Evolutionary conservation across 2,113 vertebrate genomes (phyloP), one percentile per base, ranked within the genome.

Genomic region (Paradisaea rubra): DNA sequence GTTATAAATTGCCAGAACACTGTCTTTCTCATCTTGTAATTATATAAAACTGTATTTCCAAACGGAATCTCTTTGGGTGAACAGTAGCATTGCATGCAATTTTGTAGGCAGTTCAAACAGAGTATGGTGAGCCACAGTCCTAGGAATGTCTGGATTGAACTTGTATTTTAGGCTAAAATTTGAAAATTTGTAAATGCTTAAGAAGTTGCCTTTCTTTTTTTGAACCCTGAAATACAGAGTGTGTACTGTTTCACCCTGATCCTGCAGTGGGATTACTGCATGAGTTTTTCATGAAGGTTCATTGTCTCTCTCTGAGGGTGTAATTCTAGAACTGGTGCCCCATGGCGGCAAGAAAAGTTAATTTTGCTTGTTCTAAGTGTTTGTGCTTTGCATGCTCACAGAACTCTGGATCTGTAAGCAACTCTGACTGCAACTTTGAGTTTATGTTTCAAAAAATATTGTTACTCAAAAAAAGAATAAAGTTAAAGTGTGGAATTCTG

Each of bases 271-370:
- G 27, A 56, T 83, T 27, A 11, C 47, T 50, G 27, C 6, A 9
- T 50, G 47, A 33, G 10, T 9, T 76, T 87, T 88, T 61, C 49
- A 11, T 59, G 27, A 35, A 59, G 16, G 6, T 33, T 88, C 33
- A 1, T 61, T 5, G 19, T n/a, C 5, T 53, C 5, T 47, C 3
- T 56, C 10, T 44, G 30, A 13, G 10, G 5, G 1, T 54, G 20
- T 35, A 30, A 13, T 56, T 71, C 10, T 56, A 23, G 25, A 47
- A 20, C 33, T 78, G 23, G 25, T 25, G 14, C 12, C 25, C 14
- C 13, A 4, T 13, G 13, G 64, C 11, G 52, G 47, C 22, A 72
- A 20, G 21, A 42, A 9, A 18, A 59, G 35, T 64, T 86, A 49
- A 31, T 86, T 82, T 80, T 65, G 15, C 10, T 47, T 80, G 7